phyloP scores from a whole-genome alignment of 2,888 invertebrate genomes.

The Parascotia fuliginaria region DNA sequence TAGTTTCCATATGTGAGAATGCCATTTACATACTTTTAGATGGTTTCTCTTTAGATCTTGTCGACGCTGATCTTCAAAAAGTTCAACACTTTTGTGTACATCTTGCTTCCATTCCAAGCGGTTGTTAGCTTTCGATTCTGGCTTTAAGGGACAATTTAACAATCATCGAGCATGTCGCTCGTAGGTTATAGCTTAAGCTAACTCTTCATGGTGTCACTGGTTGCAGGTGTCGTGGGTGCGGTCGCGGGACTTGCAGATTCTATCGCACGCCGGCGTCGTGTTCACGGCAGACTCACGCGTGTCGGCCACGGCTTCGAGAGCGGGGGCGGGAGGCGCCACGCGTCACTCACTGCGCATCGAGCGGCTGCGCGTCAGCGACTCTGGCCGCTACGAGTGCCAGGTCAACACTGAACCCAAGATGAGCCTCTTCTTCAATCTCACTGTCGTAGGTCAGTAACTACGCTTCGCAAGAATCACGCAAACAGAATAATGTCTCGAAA shows the following conservation, averaged over 20 bases:
- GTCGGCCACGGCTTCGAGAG: slow-evolving; percentile 74
- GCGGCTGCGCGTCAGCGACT: slow-evolving; percentile 85
- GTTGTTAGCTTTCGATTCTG: too few relatives aligned
- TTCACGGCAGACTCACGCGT: slow-evolving; percentile 90
- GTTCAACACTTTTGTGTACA: too few relatives aligned
- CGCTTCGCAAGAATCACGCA: not conserved
- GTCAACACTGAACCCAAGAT: slow-evolving; percentile 91
- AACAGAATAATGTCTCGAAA: too few relatives aligned
- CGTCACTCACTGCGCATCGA: slow-evolving; percentile 87
- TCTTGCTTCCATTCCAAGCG: too few relatives aligned
- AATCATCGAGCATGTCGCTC: too few relatives aligned
- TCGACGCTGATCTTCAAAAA: too few relatives aligned
- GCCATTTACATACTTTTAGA: too few relatives aligned
- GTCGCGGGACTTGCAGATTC: slow-evolving; percentile 88
- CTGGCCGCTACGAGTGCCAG: slow-evolving; percentile 91
- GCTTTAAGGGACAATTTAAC: too few relatives aligned
- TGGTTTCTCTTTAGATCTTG: too few relatives aligned
- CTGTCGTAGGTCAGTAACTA: slow-evolving; percentile 85
- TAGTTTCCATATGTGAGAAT: too few relatives aligned
- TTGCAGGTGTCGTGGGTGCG: slow-evolving; percentile 91
- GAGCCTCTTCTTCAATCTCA: slow-evolving; percentile 88
- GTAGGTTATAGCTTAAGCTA: too few relatives aligned
- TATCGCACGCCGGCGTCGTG: slow-evolving; percentile 87
- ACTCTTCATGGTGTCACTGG: not conserved
- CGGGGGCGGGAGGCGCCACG: slow-evolving; percentile 79